phyloP scores from a whole-genome alignment of 2,797 vertebrate genomes.

The Eulemur rubriventer region DNA sequence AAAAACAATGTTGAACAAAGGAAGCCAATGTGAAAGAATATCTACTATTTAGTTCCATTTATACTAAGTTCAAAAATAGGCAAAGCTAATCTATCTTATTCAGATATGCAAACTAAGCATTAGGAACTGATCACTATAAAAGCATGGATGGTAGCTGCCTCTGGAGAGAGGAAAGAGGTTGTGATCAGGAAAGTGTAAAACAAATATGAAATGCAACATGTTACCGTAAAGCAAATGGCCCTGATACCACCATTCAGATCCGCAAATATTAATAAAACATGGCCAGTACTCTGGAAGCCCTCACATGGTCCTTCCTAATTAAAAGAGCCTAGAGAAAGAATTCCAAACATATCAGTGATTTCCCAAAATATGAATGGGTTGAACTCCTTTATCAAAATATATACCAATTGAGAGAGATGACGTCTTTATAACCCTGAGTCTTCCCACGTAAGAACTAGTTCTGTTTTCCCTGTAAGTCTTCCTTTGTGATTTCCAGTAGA shows the following conservation, averaged over 20 bases:
- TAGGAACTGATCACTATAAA: background rate
- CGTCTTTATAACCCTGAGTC: background rate
- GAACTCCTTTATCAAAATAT: background rate
- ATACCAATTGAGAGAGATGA: background rate
- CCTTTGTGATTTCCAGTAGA: background rate
- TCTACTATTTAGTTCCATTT: background rate
- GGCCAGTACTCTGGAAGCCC: background rate
- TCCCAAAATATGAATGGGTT: background rate
- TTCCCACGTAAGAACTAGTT: background rate
- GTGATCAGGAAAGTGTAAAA: background rate
- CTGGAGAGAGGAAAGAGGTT: background rate
- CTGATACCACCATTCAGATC: background rate
- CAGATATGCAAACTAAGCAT: background rate
- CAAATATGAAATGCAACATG: background rate
- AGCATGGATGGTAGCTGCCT: background rate
- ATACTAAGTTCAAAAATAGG: background rate
- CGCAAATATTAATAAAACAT: background rate
- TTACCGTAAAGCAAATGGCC: background rate
- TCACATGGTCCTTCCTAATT: background rate
- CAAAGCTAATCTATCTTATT: background rate
- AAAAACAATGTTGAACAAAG: background rate
- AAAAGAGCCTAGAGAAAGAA: background rate
- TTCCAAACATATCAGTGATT: background rate
- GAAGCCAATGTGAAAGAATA: background rate
- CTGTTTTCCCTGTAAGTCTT: background rate